Conservation (phyloP, 1,140 invertebrate species). For the Lucilia cuprina region DNA sequence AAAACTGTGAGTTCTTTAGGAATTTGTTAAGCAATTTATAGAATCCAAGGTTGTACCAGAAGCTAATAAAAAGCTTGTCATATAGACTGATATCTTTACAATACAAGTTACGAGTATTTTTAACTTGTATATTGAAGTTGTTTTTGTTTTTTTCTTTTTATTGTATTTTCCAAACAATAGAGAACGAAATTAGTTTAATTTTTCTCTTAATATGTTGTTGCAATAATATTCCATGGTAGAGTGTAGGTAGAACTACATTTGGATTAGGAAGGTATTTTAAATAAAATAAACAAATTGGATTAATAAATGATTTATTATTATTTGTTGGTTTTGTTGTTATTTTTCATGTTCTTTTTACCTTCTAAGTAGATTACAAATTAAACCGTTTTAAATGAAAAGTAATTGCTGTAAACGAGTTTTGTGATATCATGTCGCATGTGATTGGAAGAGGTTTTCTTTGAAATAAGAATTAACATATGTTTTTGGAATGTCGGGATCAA, state of each 20-base stretch:
- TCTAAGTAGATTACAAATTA: too few species aligned
- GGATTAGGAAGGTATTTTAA: not conserved
- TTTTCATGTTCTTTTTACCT: too few species aligned
- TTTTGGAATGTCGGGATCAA: too few species aligned
- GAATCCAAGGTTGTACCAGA: slow-evolving; percentile 23
- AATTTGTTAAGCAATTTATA: slow-evolving; percentile 25
- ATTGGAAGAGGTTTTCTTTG: too few species aligned
- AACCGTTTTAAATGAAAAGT: too few species aligned
- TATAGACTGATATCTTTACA: not conserved
- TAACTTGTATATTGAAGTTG: not conserved
- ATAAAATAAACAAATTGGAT: not conserved
- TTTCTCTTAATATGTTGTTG: not conserved
- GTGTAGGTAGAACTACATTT: not conserved
- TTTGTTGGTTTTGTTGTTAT: too few species aligned
- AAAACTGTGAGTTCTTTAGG: slow-evolving; percentile 21
- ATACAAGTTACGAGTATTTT: not conserved
- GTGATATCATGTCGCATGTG: too few species aligned
- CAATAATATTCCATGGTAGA: not conserved
- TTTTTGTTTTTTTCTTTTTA: not conserved
- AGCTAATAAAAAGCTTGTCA: not conserved
- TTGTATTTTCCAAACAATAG: not conserved
- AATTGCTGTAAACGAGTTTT: too few species aligned
- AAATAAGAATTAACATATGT: too few species aligned
- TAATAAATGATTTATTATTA: not conserved
- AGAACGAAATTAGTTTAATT: not conserved